Base-by-base conservation (phyloP, 2,888 invertebrate genomes). In the Lampropteryx suffumata region DNA sequence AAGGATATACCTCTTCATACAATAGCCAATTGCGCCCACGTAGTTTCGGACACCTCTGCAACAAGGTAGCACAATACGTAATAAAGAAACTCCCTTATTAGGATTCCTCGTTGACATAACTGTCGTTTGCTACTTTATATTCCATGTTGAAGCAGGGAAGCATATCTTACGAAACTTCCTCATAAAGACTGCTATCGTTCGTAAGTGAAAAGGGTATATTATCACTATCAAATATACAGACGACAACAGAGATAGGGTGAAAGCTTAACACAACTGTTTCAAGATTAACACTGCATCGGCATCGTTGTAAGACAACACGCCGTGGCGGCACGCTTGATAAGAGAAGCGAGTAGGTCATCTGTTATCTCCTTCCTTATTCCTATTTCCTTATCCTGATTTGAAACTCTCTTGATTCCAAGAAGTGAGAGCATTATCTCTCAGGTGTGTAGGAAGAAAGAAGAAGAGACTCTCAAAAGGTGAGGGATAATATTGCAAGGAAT, bases 331-430 rank as follows among this genome's bases (percentile, higher is more conserved):
- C 61, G 62, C 27, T 34, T 52, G 71, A 72, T 70, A 69, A 67
- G 56, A 67, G 60, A 61, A 57, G 54, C 55, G 66, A 65, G n/a
- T n/a, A n/a, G 72, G 71, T 73, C 68, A 69, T 55, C 50, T n/a
- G 47, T 62, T 71, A 71, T 73, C 72, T 51, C 57, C 71, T 75
- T 71, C 73, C 76, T 69, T 69, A 71, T 73, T 69, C 24, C 21
- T 32, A 32, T 24, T 21, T 30, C 29, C 32, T 41, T 32, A 41
- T 41, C 40, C 40, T 65, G 68, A 67, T 71, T 65, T 62, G 61
- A 58, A 60, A 57, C 66, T 66, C 71, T 70, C 57, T 43, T 65
- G 58, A 49, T 54, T 63, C 59, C 58, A 39, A 59, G 61, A 64
- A 62, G 45, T 62, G 53, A 59, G 52, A 47, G 53, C 51, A 45